Percentiles rank a stretch among this genome's conserved stretches.
phyloP scores from a whole-genome alignment of 2,113 vertebrate species.

The Halcyon senegalensis region DNA sequence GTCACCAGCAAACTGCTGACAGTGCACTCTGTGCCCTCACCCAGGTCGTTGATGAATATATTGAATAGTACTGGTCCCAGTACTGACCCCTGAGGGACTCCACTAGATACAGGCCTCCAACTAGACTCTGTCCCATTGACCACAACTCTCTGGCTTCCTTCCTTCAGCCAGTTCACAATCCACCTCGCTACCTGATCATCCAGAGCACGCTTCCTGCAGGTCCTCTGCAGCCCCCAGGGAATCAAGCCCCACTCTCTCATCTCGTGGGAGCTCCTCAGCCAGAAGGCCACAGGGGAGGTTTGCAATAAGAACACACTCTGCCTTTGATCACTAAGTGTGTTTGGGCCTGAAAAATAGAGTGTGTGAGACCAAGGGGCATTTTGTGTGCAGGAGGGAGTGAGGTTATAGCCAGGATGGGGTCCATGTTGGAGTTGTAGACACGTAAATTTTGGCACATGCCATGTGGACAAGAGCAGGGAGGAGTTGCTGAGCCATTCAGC shows the following conservation, averaged over 20 bases:
- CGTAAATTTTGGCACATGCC: not conserved
- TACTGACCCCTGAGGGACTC: too few relatives aligned
- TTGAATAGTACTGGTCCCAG: too few relatives aligned
- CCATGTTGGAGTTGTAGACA: rapidly evolving
- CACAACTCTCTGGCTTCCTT: too few relatives aligned
- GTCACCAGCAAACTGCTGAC: too few relatives aligned
- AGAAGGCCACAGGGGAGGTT: not conserved
- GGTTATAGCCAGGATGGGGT: not conserved
- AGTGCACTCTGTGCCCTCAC: too few relatives aligned
- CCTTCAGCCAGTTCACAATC: too few relatives aligned
- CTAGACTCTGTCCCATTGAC: too few relatives aligned
- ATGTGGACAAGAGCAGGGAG: not conserved
- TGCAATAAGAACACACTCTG: not conserved
- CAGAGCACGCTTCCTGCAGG: not conserved
- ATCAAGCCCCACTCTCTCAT: not conserved
- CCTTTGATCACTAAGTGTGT: not conserved
- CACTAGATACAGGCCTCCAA: too few relatives aligned
- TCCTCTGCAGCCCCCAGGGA: not conserved
- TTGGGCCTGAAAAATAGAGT: not conserved
- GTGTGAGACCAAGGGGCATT: not conserved
- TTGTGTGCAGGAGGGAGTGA: not conserved
- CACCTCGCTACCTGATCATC: too few relatives aligned
- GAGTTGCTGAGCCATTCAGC: not conserved
- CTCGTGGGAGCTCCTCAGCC: not conserved
- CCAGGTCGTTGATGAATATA: too few relatives aligned